Conservation (phyloP, 2,113 vertebrate species). For the Eptesicus fuscus region DNA sequence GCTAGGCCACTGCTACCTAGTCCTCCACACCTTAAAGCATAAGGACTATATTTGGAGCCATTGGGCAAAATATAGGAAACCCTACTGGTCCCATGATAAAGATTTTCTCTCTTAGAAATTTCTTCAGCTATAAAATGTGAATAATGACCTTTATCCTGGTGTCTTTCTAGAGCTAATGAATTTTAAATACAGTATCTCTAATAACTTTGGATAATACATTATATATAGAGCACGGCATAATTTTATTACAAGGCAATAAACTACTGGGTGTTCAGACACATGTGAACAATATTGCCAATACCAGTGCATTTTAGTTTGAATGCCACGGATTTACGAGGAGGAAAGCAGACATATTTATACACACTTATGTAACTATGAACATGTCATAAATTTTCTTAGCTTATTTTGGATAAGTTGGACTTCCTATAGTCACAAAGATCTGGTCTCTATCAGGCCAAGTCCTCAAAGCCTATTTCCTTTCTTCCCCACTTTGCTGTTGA, state of each 20-base stretch:
- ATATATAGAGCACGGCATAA: not conserved
- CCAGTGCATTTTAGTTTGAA: not conserved
- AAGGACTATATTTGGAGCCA: not conserved
- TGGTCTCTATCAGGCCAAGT: not conserved
- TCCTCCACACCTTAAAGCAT: not conserved
- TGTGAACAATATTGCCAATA: not conserved
- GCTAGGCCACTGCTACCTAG: not conserved
- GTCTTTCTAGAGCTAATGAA: constrained; percentile 13
- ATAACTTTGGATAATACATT: constrained; percentile 6
- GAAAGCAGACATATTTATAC: not conserved
- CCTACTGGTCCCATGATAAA: not conserved
- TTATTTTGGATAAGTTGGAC: constrained; percentile 30
- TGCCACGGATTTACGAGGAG: constrained; percentile 9
- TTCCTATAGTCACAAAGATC: not conserved
- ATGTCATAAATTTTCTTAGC: constrained; percentile 5
- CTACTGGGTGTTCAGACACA: constrained; percentile 1
- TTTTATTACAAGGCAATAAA: constrained; percentile 3
- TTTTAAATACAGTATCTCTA: constrained; percentile 27
- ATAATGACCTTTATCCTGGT: not conserved
- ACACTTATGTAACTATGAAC: not conserved
- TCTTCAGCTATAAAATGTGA: constrained; percentile 21
- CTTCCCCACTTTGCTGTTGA: not conserved
- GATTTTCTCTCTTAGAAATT: constrained; percentile 7
- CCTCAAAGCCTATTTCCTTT: constrained; percentile 21
- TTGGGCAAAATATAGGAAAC: not conserved